Percentiles rank a stretch among this genome's conserved stretches.
Conservation (phyloP, 2,797 vertebrate species). For the Eurystomus glaucurus region DNA sequence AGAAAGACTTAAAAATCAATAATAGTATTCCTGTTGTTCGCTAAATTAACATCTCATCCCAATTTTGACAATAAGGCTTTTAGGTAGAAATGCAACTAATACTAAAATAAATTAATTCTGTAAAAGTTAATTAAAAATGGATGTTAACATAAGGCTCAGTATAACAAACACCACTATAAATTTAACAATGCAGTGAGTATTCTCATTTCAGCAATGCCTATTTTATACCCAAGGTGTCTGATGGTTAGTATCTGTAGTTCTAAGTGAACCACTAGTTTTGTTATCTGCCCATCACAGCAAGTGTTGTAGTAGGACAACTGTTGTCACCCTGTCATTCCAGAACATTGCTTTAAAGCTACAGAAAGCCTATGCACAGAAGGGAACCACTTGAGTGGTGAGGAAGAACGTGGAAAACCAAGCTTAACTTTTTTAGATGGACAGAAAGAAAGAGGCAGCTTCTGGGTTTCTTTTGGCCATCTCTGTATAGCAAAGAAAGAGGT, state of each 20-base stretch:
- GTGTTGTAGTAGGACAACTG: background rate
- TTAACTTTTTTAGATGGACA: constrained; percentile 31
- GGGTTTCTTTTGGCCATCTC: constrained; percentile 22
- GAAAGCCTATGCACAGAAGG: background rate
- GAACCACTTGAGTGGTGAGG: background rate
- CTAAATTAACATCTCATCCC: background rate
- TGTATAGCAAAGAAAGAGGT: constrained; percentile 22
- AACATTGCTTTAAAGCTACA: background rate
- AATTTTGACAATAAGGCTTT: background rate
- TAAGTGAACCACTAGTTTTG: background rate
- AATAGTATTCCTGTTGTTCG: background rate
- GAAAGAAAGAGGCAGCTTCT: constrained; percentile 30
- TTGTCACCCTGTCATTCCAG: background rate
- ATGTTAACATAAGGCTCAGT: background rate
- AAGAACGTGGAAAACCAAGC: background rate
- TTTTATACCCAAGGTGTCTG: background rate
- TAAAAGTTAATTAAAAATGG: background rate
- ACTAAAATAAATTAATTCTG: background rate
- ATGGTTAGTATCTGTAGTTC: background rate
- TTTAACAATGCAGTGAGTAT: background rate
- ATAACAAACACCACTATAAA: background rate
- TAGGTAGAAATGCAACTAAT: background rate
- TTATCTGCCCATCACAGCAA: background rate
- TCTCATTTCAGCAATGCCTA: background rate
- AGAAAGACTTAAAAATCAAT: background rate